Percentiles rank a stretch among this genome's conserved stretches.
phyloP scores from a whole-genome alignment of 2,113 vertebrate genomes.

The Dasyprocta punctata region DNA sequence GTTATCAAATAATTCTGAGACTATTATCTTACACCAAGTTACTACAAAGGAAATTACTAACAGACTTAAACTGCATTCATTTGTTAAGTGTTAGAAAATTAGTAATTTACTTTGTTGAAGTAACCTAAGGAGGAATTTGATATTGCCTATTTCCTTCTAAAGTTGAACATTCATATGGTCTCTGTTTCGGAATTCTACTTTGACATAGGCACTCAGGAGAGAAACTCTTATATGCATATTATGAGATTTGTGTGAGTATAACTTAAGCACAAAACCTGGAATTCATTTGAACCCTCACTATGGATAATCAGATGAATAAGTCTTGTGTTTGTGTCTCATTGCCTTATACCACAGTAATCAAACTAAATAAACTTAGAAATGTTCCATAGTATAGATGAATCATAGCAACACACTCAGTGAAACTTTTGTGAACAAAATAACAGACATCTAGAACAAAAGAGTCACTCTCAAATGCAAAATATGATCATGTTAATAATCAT shows the following conservation, averaged over 20 bases:
- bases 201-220: not conserved
- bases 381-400: not conserved
- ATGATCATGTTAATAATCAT: constrained; percentile 26
- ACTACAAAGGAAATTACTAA: not conserved
- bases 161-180: not conserved
- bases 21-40: not conserved
- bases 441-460: not conserved
- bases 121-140: not conserved
- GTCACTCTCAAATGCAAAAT: not conserved
- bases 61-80: not conserved
- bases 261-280: not conserved
- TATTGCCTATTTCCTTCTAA: not conserved
- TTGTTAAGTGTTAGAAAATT: not conserved
- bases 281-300: not conserved
- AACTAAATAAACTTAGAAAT: constrained; percentile 52
- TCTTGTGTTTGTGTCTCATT: not conserved
- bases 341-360: not conserved
- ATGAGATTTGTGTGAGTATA: not conserved
- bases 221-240: not conserved
- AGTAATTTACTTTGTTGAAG: not conserved
- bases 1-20: not conserved
- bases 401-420: not conserved
- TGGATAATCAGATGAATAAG: constrained; percentile 24
- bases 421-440: not conserved
- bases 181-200: not conserved